A percentile compares a stretch with the other conserved stretches of the same genome.
Conservation (phyloP, 1,140 invertebrate genomes). For the Meloidogyne floridensis region DNA sequence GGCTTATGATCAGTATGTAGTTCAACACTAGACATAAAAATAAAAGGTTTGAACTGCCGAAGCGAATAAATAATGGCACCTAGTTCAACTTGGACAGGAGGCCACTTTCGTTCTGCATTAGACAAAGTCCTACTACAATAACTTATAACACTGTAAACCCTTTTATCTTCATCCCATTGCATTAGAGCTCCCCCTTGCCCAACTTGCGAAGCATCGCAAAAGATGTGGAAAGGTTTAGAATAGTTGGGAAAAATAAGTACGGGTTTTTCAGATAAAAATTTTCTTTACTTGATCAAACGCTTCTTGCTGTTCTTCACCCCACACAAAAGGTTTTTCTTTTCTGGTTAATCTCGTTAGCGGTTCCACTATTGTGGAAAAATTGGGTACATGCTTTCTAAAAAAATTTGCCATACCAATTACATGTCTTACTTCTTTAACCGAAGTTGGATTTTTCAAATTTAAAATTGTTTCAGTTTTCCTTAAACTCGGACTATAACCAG, state of each 20-base stretch:
- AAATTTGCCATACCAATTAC: conserved; percentile 13
- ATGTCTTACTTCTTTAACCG: conserved; percentile 13
- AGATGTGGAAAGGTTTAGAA: conserved; percentile 11
- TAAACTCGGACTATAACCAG: background rate
- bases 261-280: background rate
- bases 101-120: conserved; percentile 24
- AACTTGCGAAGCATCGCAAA: conserved; percentile 13
- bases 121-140: conserved; percentile 24
- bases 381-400: conserved; percentile 13
- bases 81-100: conserved; percentile 10
- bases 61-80: background rate
- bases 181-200: conserved; percentile 10
- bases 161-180: conserved; percentile 9
- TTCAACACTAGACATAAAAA: conserved; percentile 11
- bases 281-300: conserved; percentile 17
- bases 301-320: conserved; percentile 18
- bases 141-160: conserved; percentile 5
- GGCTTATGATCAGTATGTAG: conserved; percentile 33
- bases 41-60: background rate
- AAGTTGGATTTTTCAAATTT: background rate
- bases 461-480: background rate
- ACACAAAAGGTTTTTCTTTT: background rate
- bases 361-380: conserved; percentile 23
- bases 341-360: background rate
- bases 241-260: conserved; percentile 24